Evolutionary conservation across 2,888 invertebrate genomes (phyloP), one percentile per base, ranked within the genome.

Genomic region (Steinernema carpocapsae): DNA sequence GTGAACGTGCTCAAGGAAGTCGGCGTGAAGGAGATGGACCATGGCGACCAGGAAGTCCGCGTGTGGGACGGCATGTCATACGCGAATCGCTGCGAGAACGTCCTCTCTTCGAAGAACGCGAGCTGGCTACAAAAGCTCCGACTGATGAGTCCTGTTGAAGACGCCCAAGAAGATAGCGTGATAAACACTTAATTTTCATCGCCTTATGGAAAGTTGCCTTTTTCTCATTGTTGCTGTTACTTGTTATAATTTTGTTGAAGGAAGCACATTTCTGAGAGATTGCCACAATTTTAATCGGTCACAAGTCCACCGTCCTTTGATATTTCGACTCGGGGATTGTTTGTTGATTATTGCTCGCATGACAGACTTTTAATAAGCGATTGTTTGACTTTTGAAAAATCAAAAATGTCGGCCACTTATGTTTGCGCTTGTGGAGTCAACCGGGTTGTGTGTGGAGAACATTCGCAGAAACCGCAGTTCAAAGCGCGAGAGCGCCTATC

Each of bases 1-100:
- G 79, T 89, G 37, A 29, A 29, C 17, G 24, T 29, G 7, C 64
- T 64, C 17, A 64, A 64, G 32, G 64, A 64, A 64, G 32, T 64
- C 32, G 24, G 22, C 22, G 6, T 52, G 19, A 37, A 37, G 10
- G 37, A 3, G 37, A 37, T 37, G 37, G 37, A 32, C 10, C 64
- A 64, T 3, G 3, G 37, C 37, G 29, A 37, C 29, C 29, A 37
- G 32, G 32, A 32, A 64, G 29, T 29, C 6, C 32, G 64, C 64
- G 19, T 22, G 6, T 32, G 64, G 64, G 17, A 29, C 24, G 64
- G 32, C 1, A 1, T 64, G 32, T 29, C 32, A 14, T 29, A 32
- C 19, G 19, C 17, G 1, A 32, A 29, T 29, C 24, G 64, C 6
- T 12, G 17, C 10, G 32, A 29, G 4, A 64, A 64, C 4, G 6